Conservation (phyloP, 2,888 invertebrate species). For the Octodonta nipae region DNA sequence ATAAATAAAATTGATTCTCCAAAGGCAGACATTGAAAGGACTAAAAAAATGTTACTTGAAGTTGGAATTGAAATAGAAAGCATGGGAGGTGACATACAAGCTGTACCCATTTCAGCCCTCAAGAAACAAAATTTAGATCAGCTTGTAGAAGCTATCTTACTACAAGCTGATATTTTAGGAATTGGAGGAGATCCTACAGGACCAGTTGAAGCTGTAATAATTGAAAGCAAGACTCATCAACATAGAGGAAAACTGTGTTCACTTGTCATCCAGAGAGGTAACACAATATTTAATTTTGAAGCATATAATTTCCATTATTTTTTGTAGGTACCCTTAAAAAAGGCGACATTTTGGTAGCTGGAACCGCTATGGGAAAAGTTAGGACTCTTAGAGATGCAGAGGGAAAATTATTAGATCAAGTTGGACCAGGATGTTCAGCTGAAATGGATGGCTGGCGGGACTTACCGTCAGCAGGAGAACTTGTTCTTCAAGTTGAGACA, state of each 20-base stretch:
- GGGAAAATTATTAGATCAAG: constrained; percentile 50
- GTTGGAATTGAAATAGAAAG: constrained; percentile 76
- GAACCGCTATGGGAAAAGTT: constrained; percentile 70
- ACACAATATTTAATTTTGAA: constrained; percentile 3
- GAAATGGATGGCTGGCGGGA: constrained; percentile 85
- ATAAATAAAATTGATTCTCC: constrained; percentile 96
- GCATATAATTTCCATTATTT: constrained; percentile 3
- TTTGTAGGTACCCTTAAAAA: constrained; percentile 59
- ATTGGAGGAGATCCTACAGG: constrained; percentile 73
- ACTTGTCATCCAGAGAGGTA: constrained; percentile 59
- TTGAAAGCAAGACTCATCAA: constrained; percentile 67
- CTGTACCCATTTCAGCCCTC: constrained; percentile 82
- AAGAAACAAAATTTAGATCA: constrained; percentile 63
- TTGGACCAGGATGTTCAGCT: constrained; percentile 68
- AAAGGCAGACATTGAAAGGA: constrained; percentile 72
- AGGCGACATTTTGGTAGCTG: constrained; percentile 70
- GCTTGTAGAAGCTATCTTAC: constrained; percentile 68
- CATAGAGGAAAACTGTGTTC: constrained; percentile 70
- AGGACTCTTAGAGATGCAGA: constrained; percentile 67
- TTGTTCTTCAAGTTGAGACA: constrained; percentile 47
- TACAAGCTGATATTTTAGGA: constrained; percentile 79
- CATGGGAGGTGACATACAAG: constrained; percentile 82
- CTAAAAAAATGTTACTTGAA: constrained; percentile 60
- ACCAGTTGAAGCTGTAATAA: constrained; percentile 73
- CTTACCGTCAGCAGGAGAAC: constrained; percentile 78